phyloP scores from a whole-genome alignment of 2,797 vertebrate genomes.

The Zalophus californianus region DNA sequence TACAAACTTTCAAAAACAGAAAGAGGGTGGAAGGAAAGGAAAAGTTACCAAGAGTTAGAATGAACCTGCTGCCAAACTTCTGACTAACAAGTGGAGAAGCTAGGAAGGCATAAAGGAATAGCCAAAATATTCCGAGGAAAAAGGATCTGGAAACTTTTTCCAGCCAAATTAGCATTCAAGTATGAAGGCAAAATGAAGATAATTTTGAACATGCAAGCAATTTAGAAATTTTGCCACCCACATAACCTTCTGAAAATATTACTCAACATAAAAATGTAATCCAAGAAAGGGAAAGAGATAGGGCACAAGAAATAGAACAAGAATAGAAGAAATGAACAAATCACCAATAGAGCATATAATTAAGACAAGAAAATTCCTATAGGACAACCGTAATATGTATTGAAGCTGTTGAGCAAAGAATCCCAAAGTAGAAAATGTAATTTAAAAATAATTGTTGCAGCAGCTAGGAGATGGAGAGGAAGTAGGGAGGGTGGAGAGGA shows the following conservation, averaged over 20 bases:
- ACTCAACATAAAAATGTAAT: constrained; percentile 50
- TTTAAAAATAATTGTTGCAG: not conserved
- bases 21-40: not conserved
- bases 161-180: not conserved
- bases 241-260: constrained; percentile 31
- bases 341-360: not conserved
- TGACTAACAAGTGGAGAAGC: not conserved
- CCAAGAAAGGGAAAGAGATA: not conserved
- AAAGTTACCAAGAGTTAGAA: not conserved
- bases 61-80: not conserved
- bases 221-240: constrained; percentile 34
- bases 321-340: not conserved
- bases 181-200: constrained; percentile 51
- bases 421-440: not conserved
- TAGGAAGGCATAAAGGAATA: not conserved
- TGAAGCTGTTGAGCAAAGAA: not conserved
- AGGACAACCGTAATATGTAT: not conserved
- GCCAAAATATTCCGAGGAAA: not conserved
- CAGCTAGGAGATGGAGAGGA: not conserved
- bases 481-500: not conserved
- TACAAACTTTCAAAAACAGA: not conserved
- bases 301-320: not conserved
- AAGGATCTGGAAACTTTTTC: not conserved
- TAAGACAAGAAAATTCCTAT: not conserved
- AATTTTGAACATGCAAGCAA: not conserved